Conservation (phyloP, 2,113 vertebrate genomes). For the Ctenodactylus gundi region DNA sequence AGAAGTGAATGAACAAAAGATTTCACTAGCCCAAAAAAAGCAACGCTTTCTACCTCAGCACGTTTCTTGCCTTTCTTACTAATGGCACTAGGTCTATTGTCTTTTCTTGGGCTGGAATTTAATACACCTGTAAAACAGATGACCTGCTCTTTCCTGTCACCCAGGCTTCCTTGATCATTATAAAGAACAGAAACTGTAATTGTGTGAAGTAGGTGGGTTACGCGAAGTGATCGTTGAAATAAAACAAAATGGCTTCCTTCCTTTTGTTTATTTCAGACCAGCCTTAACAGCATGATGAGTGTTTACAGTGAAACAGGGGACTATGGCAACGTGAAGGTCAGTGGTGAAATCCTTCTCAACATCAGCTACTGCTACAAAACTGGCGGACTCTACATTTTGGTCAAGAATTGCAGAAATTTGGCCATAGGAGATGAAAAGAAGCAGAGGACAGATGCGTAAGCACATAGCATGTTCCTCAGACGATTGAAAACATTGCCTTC, state of each 20-base stretch:
- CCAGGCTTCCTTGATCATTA: neutral
- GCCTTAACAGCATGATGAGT: slow-evolving; percentile 96
- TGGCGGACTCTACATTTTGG: slow-evolving; percentile 93
- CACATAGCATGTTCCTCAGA: neutral
- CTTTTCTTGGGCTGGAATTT: slow-evolving; percentile 2
- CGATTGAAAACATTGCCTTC: neutral
- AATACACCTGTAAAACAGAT: neutral
- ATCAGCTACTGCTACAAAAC: slow-evolving; percentile 98
- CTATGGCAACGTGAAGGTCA: slow-evolving; percentile 94
- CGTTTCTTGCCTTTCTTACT: neutral
- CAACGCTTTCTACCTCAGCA: neutral
- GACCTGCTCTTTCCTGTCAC: neutral
- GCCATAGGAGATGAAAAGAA: slow-evolving; percentile 94
- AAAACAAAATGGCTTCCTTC: slow-evolving; percentile 6
- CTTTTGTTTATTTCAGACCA: slow-evolving; percentile 87
- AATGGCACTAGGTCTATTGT: neutral
- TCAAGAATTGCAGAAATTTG: slow-evolving; percentile 95
- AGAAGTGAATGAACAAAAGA: slow-evolving; percentile 13
- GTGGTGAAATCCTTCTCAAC: slow-evolving; percentile 94
- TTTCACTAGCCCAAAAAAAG: neutral
- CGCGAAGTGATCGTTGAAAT: slow-evolving; percentile 26
- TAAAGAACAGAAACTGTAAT: neutral
- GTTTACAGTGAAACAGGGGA: slow-evolving; percentile 98
- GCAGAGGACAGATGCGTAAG: slow-evolving; percentile 96
- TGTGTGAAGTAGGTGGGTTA: neutral